Evolutionary conservation across 1,140 invertebrate species (phyloP), one percentile per base, ranked within the genome.

Genomic region (Megathymus violae): DNA sequence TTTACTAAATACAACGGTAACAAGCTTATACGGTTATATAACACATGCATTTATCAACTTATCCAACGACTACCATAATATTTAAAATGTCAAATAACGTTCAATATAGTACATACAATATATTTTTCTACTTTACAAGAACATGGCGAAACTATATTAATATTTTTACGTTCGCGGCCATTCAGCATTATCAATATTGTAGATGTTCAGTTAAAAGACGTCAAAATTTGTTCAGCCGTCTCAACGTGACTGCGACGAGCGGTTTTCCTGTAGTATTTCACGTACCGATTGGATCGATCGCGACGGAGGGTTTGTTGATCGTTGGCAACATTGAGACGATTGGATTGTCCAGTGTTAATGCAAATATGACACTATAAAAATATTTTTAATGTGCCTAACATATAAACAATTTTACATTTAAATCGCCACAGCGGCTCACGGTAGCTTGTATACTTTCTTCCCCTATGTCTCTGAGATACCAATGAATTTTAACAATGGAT

Each of bases 291-390:
- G 19, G 19, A 41, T 27, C 6, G 0, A 19, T 1, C 7, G 40
- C 17, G 13, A 11, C 38, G 50, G 50, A 52, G 50, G 50, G 41
- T n/a, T 38, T 13, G 4, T 54, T 41, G 13, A 25, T 22, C 41
- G 15, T 54, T 54, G 51, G 51, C 51, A 54, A 54, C 51, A 54
- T n/a, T 43, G 50, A 40, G 38, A 41, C 19, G 3, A 54, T 41
- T 14, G 19, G 38, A 54, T 27, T n/a, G 14, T 36, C 41, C n/a
- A 14, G 27, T 13, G 14, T 40, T 40, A 1, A n/a, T 52, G 19
- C 14, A 52, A 52, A 40, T 25, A 0, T 10, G 1, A 22, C 19
- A 22, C 19, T 47, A 22, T 47, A 11, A 19, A 44, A 44, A 44
- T 14, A 10, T 9, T 9, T 10, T 44, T 44, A 19, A 44, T 25